Conservation (phyloP, 2,888 invertebrate species). For the Diaphora mendica region DNA sequence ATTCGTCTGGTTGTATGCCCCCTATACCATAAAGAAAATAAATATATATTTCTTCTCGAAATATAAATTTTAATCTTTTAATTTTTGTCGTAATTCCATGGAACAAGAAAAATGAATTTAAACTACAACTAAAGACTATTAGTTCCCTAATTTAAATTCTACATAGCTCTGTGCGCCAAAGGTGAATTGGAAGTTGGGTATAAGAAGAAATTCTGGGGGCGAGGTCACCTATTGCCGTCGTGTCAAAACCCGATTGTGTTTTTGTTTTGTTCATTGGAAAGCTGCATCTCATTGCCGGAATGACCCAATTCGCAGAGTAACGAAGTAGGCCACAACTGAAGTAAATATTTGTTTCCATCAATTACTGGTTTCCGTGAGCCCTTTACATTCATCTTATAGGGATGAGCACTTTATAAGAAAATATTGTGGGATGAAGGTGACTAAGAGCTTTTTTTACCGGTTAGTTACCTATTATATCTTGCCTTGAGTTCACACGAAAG, state of each 20-base stretch:
- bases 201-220: neutral
- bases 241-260: slow-evolving; percentile 18
- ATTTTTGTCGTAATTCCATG: neutral
- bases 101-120: neutral
- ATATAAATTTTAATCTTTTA: neutral
- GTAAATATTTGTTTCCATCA: slow-evolving; percentile 18
- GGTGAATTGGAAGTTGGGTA: neutral
- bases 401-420: slow-evolving; percentile 2
- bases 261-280: slow-evolving; percentile 31
- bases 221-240: slow-evolving; percentile 1
- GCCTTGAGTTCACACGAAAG: neutral
- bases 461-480: neutral
- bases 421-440: slow-evolving; percentile 3
- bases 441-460: neutral
- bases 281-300: slow-evolving; percentile 65
- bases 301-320: slow-evolving; percentile 63
- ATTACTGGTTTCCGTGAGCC: neutral
- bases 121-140: neutral
- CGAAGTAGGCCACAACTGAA: slow-evolving; percentile 62
- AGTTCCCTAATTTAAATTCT: neutral
- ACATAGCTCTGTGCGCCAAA: neutral
- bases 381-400: slow-evolving; percentile 12
- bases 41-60: neutral
- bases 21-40: no score
- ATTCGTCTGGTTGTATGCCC: no score